Percentiles rank a stretch among this genome's conserved stretches.
phyloP scores from a whole-genome alignment of 2,797 vertebrate genomes.

The Leucoraja ocellata region DNA sequence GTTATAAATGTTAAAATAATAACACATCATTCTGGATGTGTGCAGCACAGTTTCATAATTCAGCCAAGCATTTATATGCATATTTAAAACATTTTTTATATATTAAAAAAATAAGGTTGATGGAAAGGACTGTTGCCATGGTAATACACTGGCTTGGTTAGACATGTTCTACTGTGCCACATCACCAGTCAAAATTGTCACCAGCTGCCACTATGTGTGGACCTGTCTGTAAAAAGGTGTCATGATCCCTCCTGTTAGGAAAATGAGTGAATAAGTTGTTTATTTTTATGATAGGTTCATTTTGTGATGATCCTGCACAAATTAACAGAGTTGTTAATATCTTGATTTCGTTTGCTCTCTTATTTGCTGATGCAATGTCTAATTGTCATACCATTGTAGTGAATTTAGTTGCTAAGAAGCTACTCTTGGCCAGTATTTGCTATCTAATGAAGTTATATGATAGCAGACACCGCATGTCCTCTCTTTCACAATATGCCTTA shows the following conservation, averaged over 20 bases:
- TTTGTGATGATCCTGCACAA: not conserved
- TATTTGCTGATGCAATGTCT: not conserved
- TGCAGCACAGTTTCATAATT: not conserved
- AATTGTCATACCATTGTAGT: no score
- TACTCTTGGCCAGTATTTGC: not conserved
- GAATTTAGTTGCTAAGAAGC: not conserved
- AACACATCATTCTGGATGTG: not conserved
- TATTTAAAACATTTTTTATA: not conserved
- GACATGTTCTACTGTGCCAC: not conserved
- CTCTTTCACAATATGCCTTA: not conserved
- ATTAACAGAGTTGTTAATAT: slow-evolving; percentile 6
- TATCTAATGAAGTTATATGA: not conserved
- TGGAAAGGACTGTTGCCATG: not conserved
- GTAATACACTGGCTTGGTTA: not conserved
- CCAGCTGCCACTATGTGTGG: not conserved
- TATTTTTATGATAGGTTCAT: not conserved
- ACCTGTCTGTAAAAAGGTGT: not conserved
- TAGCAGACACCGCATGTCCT: not conserved
- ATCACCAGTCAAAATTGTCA: not conserved
- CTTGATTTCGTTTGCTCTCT: not conserved
- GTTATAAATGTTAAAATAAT: not conserved
- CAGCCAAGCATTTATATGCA: not conserved
- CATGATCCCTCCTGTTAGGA: not conserved
- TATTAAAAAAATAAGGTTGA: not conserved
- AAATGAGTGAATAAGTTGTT: not conserved